Base-by-base conservation (phyloP, 2,888 invertebrate species). In the Drosophila picticornis region DNA sequence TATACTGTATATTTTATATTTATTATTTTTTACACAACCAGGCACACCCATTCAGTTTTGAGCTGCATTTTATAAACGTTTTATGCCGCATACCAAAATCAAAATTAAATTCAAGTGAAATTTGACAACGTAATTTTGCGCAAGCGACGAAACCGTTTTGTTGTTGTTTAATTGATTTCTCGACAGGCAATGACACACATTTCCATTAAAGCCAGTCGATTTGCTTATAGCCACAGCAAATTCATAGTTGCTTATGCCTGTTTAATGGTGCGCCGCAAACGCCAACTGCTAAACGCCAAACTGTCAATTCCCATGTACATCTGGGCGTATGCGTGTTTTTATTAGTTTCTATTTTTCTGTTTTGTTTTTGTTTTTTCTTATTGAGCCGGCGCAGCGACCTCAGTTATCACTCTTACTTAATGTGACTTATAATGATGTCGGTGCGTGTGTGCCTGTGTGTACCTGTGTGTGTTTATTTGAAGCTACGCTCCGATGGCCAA, bases 351-450 rank as follows among this genome's bases (percentile, higher is more conserved):
- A 29, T 29, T 48, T 53, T 43, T 4, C 53, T 63, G 43, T 43
- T 34, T 31, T 61, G 27, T 40, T 6, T 32, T 63, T 52, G 13
- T 62, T 38, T 46, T 4, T 22, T 31, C 52, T 72, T 77, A 56
- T 64, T 72, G 75, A 80, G 72, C 63, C 83, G 80, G 46, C 63
- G 60, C 62, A 59, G 69, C 84, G 84, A 88, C 87, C 87, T 87
- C 87, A 91, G 89, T 87, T 87, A 91, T 87, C 87, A 87, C 89
- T 87, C 87, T 87, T 91, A 91, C 90, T 87, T 87, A 87, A 91
- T 78, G 78, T 73, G 91, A 85, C 83, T 88, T 88, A 88, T 85
- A 84, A 89, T 89, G 85, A 78, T 89, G 72, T 27, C n/a, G 9
- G n/a, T 38, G 52, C 13, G 55, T 53, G 53, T 53, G 34, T 53